These are phyloP conservation scores for Benthosema pterotum DNA, from an alignment of 2,797 vertebrate species.

Conservation along the genomic window DNA sequence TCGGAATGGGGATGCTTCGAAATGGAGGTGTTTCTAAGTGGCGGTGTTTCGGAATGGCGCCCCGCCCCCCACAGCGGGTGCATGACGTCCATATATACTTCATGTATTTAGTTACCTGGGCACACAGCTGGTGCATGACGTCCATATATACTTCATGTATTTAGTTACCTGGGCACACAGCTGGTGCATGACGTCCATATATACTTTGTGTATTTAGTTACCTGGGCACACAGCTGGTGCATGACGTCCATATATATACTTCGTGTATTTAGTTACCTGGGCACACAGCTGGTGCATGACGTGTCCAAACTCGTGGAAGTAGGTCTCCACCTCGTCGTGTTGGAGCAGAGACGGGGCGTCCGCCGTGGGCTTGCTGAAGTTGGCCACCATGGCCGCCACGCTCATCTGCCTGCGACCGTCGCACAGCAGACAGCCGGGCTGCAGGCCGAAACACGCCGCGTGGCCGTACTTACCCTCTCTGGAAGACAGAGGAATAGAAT, in stretches of 20 bases:
- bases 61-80: too few relatives aligned
- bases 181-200: background rate
- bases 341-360: constrained; percentile 91
- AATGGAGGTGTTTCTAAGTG: too few relatives aligned
- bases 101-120: too few relatives aligned
- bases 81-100: too few relatives aligned
- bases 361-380: constrained; percentile 92
- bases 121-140: too few relatives aligned
- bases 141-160: too few relatives aligned
- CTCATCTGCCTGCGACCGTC: constrained; percentile 88
- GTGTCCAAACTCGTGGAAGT: constrained; percentile 97
- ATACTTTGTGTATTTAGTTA: constrained; percentile 40
- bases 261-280: constrained; percentile 75
- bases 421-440: constrained; percentile 89
- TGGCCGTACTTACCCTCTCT: constrained; percentile 96
- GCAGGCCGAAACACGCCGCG: constrained; percentile 94
- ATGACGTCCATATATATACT: constrained; percentile 84
- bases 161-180: background rate
- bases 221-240: constrained; percentile 97
- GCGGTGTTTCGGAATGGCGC: too few relatives aligned
- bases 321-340: constrained; percentile 97
- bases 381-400: constrained; percentile 96
- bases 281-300: constrained; percentile 99
- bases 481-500: background rate
- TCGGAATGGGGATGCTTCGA: too few relatives aligned